Evolutionary conservation across 2,888 invertebrate genomes (phyloP).

Genomic region (Hirtodrosophila cameraria): DNA sequence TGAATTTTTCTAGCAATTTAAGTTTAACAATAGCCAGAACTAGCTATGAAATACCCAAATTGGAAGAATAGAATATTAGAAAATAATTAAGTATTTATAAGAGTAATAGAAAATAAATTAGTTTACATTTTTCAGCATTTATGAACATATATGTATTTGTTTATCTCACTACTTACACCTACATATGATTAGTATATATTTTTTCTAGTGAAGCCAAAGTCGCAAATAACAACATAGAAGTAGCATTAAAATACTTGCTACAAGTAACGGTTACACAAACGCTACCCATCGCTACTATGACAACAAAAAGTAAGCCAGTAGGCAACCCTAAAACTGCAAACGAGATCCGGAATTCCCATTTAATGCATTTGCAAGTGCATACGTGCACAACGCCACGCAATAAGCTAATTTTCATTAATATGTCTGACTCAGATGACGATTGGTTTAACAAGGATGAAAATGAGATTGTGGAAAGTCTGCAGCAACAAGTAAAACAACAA

Average conservation of each 20-base stretch:
- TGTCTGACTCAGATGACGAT: conserved; percentile 75
- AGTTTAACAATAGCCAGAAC: too few relatives aligned
- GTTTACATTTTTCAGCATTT: too few relatives aligned
- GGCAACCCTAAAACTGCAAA: conserved; percentile 3
- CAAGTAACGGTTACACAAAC: not conserved
- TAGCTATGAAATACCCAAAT: too few relatives aligned
- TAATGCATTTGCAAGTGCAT: not conserved
- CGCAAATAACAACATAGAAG: not conserved
- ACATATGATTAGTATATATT: too few relatives aligned
- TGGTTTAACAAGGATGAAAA: conserved; percentile 83
- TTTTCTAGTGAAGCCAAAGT: too few relatives aligned
- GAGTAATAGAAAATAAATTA: too few relatives aligned
- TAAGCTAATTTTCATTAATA: conserved; percentile 18
- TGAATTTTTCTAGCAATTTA: too few relatives aligned
- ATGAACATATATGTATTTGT: too few relatives aligned
- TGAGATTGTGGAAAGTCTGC: conserved; percentile 73
- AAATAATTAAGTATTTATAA: too few relatives aligned
- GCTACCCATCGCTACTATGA: conserved; percentile 9
- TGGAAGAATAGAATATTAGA: too few relatives aligned
- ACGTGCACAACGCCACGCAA: too few relatives aligned
- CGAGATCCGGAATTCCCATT: conserved; percentile 15
- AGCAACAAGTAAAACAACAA: conserved; percentile 48
- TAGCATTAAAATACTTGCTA: conserved; percentile 6
- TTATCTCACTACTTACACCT: too few relatives aligned
- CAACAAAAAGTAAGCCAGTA: not conserved